Evolutionary conservation across 1,140 invertebrate species (phyloP), one percentile per base, ranked within the genome.

Genomic region (Paralvinella palmiformis): DNA sequence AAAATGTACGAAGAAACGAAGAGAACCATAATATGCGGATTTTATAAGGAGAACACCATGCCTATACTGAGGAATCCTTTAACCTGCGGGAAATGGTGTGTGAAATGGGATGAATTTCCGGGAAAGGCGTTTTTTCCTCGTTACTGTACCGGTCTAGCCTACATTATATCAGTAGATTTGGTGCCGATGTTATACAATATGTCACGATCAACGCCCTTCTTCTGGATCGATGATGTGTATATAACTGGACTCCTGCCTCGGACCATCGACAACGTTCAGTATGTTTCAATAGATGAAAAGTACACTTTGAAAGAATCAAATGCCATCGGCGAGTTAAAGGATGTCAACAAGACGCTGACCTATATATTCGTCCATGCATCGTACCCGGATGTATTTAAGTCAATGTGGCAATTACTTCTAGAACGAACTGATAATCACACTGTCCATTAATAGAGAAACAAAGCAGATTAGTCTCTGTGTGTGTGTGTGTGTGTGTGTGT

Each of bases 141-240:
- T 35, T 73, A 73, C 59, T 74, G 72, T 53, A 67, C 68, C 62
- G 72, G 72, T 10, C 58, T 70, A 57, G 64, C 59, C 7, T 69
- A 69, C 10, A 32, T 72, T 13, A 61, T 72, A n/a, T 64, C 67
- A 3, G 53, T 41, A 22, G 69, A 72, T 24, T 41, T 73, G 6
- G 56, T 70, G 0, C 62, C 67, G 0, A 66, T 71, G 22, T 65
- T 84, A 31, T 71, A 71, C 35, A 55, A 72, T 1, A 73, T 75
- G 4, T 75, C 79, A 7, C 60, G 68, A 17, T 65, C 72, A 15
- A 69, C 79, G 1, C 75, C 73, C 48, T 77, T 78, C 65, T 81
- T 84, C 64, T 84, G 83, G 83, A 79, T 84, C 36, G 83, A 84
- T 63, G 83, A 85, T 70, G 79, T 84, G 3, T 84, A 78, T 68